Evolutionary conservation across 1,140 invertebrate genomes (phyloP), one percentile per base, ranked within the genome.

Genomic region (Drosophila saltans): DNA sequence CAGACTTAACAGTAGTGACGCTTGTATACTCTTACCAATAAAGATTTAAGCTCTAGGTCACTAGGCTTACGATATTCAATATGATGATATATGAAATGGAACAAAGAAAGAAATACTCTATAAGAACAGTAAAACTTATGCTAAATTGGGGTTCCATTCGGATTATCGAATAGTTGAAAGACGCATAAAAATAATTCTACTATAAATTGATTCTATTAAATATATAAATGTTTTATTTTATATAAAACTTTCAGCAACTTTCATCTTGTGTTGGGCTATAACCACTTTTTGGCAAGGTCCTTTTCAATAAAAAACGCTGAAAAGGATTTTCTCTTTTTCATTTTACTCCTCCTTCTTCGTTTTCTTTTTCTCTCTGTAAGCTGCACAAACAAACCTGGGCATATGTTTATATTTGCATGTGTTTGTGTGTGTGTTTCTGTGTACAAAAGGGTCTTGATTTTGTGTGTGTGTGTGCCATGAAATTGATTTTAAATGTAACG

Each of bases 401-500:
- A 72, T 79, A 73, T 83, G 69, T 80, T 81, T 76, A 79, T 79
- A 81, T 86, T 86, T 86, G 79, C 82, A 86, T 86, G 79, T 79
- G 64, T 63, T 68, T 70, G 52, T 62, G 64, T 41, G 64, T 61
- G 57, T 60, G 30, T 58, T n/a, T 36, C 10, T 36, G 45, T 52
- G 56, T 63, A 74, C 57, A 83, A 68, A 71, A 70, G 61, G 45
- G 45, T 52, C 45, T 52, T 26, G 21, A 52, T 71, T 43, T 52
- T 39, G 55, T 48, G 64, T 74, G 43, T 58, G 40, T 58, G 41
- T n/a, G 55, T 61, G 74, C 74, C 63, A 82, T 78, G 77, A 86
- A 88, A 88, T 90, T 89, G 84, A 89, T 89, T 89, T 90, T 75
- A 84, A 89, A 90, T 81, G 84, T 81, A 71, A 83, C 36, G 61